Evolutionary conservation across 2,888 invertebrate species (phyloP).

Genomic region (Volucella zonaria): DNA sequence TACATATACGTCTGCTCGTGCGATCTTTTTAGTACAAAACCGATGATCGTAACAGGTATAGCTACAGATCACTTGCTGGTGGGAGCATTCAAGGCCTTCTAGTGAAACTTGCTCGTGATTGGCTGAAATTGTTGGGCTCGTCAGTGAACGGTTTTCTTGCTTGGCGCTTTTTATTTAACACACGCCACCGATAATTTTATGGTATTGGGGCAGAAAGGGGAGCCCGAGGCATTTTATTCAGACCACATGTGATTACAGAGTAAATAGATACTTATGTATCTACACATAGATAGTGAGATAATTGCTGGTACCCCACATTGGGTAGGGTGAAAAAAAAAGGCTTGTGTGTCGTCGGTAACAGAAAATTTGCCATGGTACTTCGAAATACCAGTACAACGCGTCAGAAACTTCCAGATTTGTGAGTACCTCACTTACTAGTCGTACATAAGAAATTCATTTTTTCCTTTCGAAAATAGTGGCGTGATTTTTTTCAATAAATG

Average conservation of each 20-base stretch:
- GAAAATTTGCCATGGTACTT: slow-evolving; percentile 20
- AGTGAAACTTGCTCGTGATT: slow-evolving; percentile 41
- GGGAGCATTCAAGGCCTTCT: slow-evolving; percentile 61
- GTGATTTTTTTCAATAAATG: slow-evolving; percentile 26
- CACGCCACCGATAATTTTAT: neutral
- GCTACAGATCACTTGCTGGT: slow-evolving; percentile 23
- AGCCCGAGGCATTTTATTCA: slow-evolving; percentile 7
- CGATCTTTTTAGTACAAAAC: slow-evolving; percentile 26
- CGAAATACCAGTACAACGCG: neutral
- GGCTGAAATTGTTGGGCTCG: slow-evolving; percentile 64
- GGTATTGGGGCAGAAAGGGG: neutral
- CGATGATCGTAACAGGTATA: neutral
- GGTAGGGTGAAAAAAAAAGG: neutral
- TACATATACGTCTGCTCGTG: neutral
- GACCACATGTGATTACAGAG: neutral
- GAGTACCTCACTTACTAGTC: neutral
- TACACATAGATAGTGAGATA: slow-evolving; percentile 18
- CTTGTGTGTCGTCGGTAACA: neutral
- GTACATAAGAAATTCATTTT: neutral
- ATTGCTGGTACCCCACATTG: slow-evolving; percentile 9
- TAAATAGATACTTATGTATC: neutral
- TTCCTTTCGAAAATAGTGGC: slow-evolving; percentile 22
- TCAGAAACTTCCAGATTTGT: slow-evolving; percentile 21
- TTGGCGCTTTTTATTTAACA: neutral
- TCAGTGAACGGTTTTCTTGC: slow-evolving; percentile 21